These are phyloP conservation scores for Plagodis dolabraria DNA, from an alignment of 2,888 invertebrate species.

Conservation along the genomic window DNA sequence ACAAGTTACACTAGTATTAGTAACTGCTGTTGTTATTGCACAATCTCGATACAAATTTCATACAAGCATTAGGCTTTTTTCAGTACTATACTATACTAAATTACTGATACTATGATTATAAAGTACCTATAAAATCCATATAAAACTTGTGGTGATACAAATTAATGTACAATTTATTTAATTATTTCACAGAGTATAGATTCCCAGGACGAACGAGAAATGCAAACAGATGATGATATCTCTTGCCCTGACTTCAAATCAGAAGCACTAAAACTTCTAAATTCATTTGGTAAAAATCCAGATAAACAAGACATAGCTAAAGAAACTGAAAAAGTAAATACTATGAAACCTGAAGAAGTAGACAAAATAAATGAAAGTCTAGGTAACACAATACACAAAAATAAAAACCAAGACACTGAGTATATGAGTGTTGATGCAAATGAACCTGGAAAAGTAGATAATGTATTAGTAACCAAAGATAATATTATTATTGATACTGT, in stretches of 20 bases:
- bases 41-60: no score
- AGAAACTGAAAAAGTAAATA: constrained; percentile 22
- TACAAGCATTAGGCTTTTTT: no score
- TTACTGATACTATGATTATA: no score
- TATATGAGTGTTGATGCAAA: constrained; percentile 23
- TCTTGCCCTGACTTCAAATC: constrained; percentile 49
- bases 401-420: constrained; percentile 5
- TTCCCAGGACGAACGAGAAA: constrained; percentile 64
- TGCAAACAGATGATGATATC: constrained; percentile 64
- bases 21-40: no score
- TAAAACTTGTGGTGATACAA: no score
- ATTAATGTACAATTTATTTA: no score
- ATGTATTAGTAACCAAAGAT: not conserved
- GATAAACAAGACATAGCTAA: not conserved
- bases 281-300: constrained; percentile 8
- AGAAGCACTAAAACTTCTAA: constrained; percentile 47
- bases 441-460: constrained; percentile 12
- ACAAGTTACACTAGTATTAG: no score
- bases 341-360: constrained; percentile 5
- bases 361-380: not conserved
- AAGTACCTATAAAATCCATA: no score
- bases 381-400: not conserved
- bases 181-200: constrained; percentile 53
- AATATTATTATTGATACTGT: not conserved
- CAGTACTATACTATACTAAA: no score